Evolutionary conservation across 2,888 invertebrate species (phyloP), one percentile per base, ranked within the genome.

Genomic region (Morinoia aosen): DNA sequence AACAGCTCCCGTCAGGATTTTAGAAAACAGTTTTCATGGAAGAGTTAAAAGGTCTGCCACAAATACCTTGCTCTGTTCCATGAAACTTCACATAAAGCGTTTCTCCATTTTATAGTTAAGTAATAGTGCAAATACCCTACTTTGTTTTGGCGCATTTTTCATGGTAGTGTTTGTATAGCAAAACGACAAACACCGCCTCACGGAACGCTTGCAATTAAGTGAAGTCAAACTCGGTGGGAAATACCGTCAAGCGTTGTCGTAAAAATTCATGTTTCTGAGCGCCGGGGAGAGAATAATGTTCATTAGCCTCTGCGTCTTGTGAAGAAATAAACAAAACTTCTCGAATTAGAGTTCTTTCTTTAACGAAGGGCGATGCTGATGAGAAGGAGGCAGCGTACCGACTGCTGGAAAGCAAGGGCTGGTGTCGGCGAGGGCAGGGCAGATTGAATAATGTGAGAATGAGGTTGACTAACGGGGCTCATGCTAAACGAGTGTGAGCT

Each of bases 321-420:
- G 48, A 93, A 57, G 56, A 48, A 93, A 93, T 93, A 93, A 93
- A 93, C 93, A 93, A 93, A 93, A 93, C 93, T 93, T 93, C 93
- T 93, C 93, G 25, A 93, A 93, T 93, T 93, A 93, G 48, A 93
- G 93, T 93, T 57, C 93, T 93, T 93, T 93, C 93, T 93, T 19
- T 93, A 93, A 93, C 93, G 58, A 93, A 93, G 93, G 48, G 57
- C 93, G 93, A 57, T 93, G 93, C 57, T 93, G 93, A 93, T 93
- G 93, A 93, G 39, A 40, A 40, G 90, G 25, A 33, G 76, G 76
- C 33, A 76, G 25, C 33, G 25, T 76, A 25, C 76, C 25, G 33
- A 33, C 19, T 16, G 76, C 76, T 76, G 76, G 76, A 76, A 33
- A 76, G 33, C 76, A 76, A 76, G 76, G 76, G 33, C 33, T 76